A percentile compares a stretch with the other conserved stretches of the same genome.
Evolutionary conservation across 2,113 vertebrate species (phyloP).

Genomic region (Trogon surrucura): DNA sequence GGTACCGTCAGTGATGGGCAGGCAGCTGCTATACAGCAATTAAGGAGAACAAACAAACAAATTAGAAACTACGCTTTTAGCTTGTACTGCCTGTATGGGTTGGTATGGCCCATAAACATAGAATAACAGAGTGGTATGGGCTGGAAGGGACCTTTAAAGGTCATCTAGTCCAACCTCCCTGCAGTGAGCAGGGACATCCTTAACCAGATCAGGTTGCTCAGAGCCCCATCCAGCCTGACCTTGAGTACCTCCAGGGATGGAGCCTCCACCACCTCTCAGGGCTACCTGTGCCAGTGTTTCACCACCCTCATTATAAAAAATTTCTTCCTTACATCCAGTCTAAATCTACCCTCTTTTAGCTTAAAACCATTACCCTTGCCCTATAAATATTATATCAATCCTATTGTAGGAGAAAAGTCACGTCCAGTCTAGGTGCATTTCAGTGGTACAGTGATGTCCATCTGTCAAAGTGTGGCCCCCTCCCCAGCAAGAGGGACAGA

Average conservation of each 20-base stretch:
- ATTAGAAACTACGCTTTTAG: background rate
- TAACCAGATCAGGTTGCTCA: too few species aligned
- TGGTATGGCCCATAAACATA: background rate
- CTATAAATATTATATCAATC: too few species aligned
- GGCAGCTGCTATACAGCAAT: background rate
- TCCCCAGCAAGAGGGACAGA: background rate
- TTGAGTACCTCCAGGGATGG: too few species aligned
- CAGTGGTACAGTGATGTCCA: background rate
- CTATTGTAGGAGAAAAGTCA: background rate
- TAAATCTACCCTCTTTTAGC: background rate
- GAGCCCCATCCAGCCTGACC: too few species aligned
- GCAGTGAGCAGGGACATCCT: too few species aligned
- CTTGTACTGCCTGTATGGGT: background rate
- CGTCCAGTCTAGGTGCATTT: background rate
- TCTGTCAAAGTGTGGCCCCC: background rate
- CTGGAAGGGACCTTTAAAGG: too few species aligned
- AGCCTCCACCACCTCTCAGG: too few species aligned
- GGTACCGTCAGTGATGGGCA: background rate
- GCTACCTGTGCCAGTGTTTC: too few species aligned
- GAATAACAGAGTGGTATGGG: too few species aligned
- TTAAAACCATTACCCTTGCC: background rate
- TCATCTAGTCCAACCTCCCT: too few species aligned
- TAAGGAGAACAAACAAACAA: background rate
- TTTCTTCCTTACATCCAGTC: background rate
- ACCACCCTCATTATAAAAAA: too few species aligned